These are phyloP conservation scores for Pherbina coryleti DNA, from an alignment of 2,888 invertebrate species.

Conservation along the genomic window DNA sequence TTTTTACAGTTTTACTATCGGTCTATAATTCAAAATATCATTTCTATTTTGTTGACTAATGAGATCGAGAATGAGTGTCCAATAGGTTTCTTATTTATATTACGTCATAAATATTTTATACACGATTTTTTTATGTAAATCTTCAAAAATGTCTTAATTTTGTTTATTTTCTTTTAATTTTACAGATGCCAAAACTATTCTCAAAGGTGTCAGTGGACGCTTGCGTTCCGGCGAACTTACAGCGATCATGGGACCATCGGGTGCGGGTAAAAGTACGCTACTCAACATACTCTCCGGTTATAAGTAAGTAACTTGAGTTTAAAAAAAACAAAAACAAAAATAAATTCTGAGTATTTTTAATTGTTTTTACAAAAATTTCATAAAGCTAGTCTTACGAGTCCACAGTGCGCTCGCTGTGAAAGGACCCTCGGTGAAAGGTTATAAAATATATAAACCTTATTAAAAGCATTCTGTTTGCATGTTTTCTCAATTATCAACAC, in stretches of 20 bases:
- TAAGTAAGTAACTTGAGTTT: constrained; percentile 77
- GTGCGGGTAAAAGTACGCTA: constrained; percentile 93
- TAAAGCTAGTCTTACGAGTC: too few species aligned
- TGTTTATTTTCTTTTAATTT: constrained; percentile 49
- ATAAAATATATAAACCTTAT: neutral
- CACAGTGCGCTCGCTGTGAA: neutral
- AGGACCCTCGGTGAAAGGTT: neutral
- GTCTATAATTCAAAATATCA: too few species aligned
- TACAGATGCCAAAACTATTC: constrained; percentile 86
- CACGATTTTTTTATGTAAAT: neutral
- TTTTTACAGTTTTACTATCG: too few species aligned
- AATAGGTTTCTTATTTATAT: neutral
- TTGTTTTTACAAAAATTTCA: neutral
- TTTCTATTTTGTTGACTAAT: neutral
- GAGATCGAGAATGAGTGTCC: neutral
- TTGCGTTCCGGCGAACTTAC: constrained; percentile 91
- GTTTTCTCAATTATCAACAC: neutral
- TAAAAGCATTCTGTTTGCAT: neutral
- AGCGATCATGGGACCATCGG: constrained; percentile 97
- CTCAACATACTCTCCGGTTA: constrained; percentile 96
- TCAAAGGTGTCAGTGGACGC: constrained; percentile 90
- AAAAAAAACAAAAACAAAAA: neutral
- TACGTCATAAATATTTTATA: neutral
- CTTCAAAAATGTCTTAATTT: neutral
- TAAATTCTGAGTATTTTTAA: neutral